A percentile compares a stretch with the other conserved stretches of the same genome.
Conservation (phyloP, 2,888 invertebrate genomes). For the Congeria kusceri region DNA sequence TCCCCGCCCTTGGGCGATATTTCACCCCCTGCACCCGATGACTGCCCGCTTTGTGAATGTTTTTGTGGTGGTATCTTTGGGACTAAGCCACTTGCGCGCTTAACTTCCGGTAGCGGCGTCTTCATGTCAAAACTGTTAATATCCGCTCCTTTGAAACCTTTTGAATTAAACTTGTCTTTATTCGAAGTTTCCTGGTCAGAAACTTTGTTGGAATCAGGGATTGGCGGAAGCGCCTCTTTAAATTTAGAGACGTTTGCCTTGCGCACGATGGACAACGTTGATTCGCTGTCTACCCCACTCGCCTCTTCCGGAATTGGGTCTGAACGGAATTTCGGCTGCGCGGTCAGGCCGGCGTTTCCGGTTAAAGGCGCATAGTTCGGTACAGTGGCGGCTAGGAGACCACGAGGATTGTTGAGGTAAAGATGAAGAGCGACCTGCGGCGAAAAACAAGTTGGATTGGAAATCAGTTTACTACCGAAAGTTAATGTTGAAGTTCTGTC, state of each 20-base stretch:
- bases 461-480: no score
- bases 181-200: no score
- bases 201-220: not conserved
- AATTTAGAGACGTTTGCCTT: not conserved
- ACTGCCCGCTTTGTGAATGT: not conserved
- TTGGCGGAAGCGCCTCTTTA: not conserved
- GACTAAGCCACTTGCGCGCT: not conserved
- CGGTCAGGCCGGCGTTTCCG: not conserved
- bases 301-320: not conserved
- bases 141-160: no score
- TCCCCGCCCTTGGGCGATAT: constrained; percentile 1
- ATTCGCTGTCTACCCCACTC: not conserved
- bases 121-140: not conserved
- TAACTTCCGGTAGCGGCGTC: constrained; percentile 12
- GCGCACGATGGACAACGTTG: not conserved
- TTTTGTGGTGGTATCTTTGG: not conserved
- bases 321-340: not conserved
- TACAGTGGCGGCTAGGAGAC: constrained; percentile 43
- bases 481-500: no score
- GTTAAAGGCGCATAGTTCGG: constrained; percentile 35
- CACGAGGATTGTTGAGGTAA: constrained; percentile 57
- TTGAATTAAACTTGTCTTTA: no score
- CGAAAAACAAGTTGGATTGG: no score
- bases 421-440: constrained; percentile 57
- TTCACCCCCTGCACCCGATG: not conserved